Base-by-base conservation (phyloP, 2,888 invertebrate genomes). In the Tiliacea citrago region DNA sequence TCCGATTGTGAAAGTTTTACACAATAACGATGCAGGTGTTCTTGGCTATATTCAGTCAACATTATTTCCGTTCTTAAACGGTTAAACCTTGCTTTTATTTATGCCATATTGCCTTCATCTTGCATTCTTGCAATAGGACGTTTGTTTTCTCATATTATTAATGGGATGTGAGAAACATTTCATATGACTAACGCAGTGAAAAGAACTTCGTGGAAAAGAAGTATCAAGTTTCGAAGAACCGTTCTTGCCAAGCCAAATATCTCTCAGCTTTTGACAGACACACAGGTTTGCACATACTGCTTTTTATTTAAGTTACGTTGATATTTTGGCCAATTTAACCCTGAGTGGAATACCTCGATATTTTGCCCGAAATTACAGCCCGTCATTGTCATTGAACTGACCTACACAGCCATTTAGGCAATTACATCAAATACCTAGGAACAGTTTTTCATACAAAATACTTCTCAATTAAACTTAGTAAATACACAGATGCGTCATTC, bases 351-450 rank as follows among this genome's bases (percentile, higher is more conserved):
- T n/a, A n/a, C n/a, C n/a, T 55, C 24, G 39, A 53, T 49, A 70
- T 42, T 21, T 29, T 42, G 29, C 39, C 47, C 69, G 29, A 69
- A 57, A 69, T 58, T 49, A 65, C 24, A 57, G 18, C 5, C 45
- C 16, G 53, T n/a, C 29, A 45, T 65, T 62, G 58, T 66, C 85
- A 79, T 86, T 86, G 70, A 51, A 76, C 75, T 86, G 82, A 84
- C 82, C 82, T 81, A 86, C 60, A 65, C 49, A 55, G 66, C 57
- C 9, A 68, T 70, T 62, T 47, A 57, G 57, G 4, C 74, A 73
- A 76, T 73, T 81, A 84, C 45, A 47, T 61, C 1, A 24, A 51
- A 66, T 69, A 84, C 55, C 67, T 71, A 79, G 57, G 10, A 39
- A 57, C 49, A 24, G 58, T 72, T 79, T 83, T 79, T 67, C 21